phyloP scores from a whole-genome alignment of 2,113 vertebrate species.

The Eurypyga helias region DNA sequence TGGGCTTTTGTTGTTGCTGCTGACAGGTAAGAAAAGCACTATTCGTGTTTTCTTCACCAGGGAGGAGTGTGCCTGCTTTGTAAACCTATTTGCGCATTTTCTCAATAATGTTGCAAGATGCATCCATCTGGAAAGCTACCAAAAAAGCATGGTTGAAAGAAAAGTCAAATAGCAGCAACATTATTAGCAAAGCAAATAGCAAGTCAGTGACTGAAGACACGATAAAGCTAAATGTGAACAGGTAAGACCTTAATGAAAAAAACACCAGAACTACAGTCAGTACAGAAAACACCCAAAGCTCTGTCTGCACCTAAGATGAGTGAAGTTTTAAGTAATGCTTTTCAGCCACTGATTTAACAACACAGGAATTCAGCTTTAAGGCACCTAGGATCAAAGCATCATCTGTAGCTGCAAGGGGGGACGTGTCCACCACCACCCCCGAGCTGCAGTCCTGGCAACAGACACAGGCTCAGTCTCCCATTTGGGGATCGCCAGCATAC shows the following conservation, averaged over 20 bases:
- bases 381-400: background rate
- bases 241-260: background rate
- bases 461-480: background rate
- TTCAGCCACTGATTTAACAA: background rate
- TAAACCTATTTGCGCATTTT: background rate
- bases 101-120: background rate
- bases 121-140: background rate
- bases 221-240: background rate
- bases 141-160: background rate
- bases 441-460: background rate
- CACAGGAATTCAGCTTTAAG: background rate
- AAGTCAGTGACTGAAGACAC: background rate
- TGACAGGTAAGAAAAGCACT: background rate
- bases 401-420: background rate
- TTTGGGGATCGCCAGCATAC: background rate
- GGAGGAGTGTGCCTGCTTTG: background rate
- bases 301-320: background rate
- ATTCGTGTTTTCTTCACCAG: background rate
- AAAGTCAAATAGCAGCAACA: background rate
- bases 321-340: background rate
- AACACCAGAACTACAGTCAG: background rate
- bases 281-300: background rate
- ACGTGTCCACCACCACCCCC: fast-evolving
- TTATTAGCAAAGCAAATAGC: background rate
- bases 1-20: background rate